These are phyloP conservation scores for Lasioglossum oenotherae DNA, from an alignment of 2,888 invertebrate species.

Conservation along the genomic window DNA sequence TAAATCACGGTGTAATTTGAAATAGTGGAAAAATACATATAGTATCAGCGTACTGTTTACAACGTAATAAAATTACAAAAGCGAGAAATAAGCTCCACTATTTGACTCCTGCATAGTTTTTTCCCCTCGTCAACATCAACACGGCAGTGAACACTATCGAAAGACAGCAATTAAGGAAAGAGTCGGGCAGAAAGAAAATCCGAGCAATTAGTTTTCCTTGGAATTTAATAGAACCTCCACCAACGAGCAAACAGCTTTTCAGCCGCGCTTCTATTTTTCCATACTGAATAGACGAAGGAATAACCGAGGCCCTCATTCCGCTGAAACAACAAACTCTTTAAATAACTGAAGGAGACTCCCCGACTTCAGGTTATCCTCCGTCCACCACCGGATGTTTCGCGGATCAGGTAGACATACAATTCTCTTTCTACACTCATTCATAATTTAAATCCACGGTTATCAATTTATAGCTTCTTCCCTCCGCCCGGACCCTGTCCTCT, in stretches of 20 bases:
- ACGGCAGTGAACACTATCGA: not conserved
- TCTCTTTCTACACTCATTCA: not conserved
- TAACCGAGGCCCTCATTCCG: not conserved
- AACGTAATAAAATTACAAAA: too few species aligned
- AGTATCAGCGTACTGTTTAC: too few species aligned
- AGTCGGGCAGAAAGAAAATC: not conserved
- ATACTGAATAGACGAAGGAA: not conserved
- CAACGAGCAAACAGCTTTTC: not conserved
- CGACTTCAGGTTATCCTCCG: not conserved
- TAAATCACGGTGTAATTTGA: too few species aligned
- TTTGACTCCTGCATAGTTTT: too few species aligned
- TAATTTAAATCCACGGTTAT: slow-evolving; percentile 1
- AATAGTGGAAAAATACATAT: too few species aligned
- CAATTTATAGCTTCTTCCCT: not conserved
- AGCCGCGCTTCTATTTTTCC: not conserved
- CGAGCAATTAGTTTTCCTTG: not conserved
- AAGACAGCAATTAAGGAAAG: not conserved
- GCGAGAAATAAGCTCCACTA: too few species aligned
- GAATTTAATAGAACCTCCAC: not conserved
- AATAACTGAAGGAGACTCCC: not conserved
- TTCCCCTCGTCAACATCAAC: not conserved
- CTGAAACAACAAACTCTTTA: slow-evolving; percentile 1
- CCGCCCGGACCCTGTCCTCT: not conserved
- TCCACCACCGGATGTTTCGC: not conserved
- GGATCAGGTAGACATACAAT: not conserved